Base-by-base conservation (phyloP, 2,888 invertebrate species). In the Eustalomyia histrio region DNA sequence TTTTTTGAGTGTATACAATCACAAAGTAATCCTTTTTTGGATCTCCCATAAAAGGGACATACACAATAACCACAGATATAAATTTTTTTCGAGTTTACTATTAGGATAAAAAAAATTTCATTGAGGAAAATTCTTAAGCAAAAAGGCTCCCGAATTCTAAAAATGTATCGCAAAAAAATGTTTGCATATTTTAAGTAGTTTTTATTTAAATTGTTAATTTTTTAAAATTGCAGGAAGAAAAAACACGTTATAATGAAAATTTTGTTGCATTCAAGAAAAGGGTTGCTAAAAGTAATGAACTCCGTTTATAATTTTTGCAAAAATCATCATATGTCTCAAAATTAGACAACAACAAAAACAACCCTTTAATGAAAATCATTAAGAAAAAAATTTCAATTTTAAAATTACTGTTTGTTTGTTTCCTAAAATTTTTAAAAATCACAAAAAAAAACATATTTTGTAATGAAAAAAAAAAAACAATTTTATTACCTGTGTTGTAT, bases 401-500 rank as follows among this genome's bases (percentile, higher is more conserved):
- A 63, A 10, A 78, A 78, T 73, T 79, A 79, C 73, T 79, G 78
- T 67, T 55, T 79, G 78, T 67, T 55, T 50, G 39, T 73, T 21
- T 47, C 29, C 29, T 60, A 35, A 71, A 72, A 60, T 53, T 58
- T 16, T 58, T 12, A 6, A 63, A 10, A 14, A 58, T 58, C 52
- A 58, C 6, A 47, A 43, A 53, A 63, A 57, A 43, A 57, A 53
- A 7, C 0, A 17, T 3, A 35, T 16, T 58, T 72, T 60, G 72
- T 33, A 53, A 52, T 64, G 21, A 3, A 21, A 21, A 21, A 21
- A 60, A 14, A 55, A 55, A 24, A 55, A 17, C n/a, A 60, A 57
- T 64, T 79, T 82, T 65, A 80, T 82, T 86, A 85, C 85, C 86
- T 86, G 85, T 79, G 83, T 79, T 84, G 75, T 76, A 61, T 76